Conservation (phyloP, 2,113 vertebrate species). For the Archocentrus centrarchus region DNA sequence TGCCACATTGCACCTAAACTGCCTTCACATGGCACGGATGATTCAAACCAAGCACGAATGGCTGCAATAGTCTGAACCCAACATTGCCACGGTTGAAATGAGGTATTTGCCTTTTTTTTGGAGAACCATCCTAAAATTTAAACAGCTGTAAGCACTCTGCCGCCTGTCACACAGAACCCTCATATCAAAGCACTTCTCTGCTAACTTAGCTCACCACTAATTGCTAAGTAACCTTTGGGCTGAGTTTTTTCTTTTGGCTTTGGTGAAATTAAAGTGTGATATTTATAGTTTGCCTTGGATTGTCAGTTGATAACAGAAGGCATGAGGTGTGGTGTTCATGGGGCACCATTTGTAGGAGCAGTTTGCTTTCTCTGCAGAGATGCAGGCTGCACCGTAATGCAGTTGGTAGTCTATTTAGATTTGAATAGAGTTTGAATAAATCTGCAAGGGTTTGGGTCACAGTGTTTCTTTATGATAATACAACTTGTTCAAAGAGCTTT, state of each 20-base stretch:
- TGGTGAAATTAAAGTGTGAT: conserved; percentile 60
- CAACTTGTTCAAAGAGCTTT: neutral
- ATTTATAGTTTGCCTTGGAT: conserved; percentile 65
- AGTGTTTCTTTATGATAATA: neutral
- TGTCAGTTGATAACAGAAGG: conserved; percentile 51
- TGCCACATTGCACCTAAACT: neutral
- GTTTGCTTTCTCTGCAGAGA: neutral
- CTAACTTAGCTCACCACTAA: conserved; percentile 68
- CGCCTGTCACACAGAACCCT: conserved; percentile 34
- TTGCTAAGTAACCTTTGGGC: conserved; percentile 50
- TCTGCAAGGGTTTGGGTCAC: conserved; percentile 27
- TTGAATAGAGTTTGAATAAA: conserved; percentile 69
- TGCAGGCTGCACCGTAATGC: neutral
- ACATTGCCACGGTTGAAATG: conserved; percentile 25
- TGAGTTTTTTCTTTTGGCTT: conserved; percentile 21
- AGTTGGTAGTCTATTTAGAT: conserved; percentile 17
- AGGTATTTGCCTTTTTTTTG: conserved; percentile 20
- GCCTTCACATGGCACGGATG: neutral
- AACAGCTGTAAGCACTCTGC: conserved; percentile 35
- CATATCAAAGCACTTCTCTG: conserved; percentile 41
- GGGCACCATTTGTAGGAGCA: neutral
- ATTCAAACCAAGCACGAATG: conserved; percentile 3
- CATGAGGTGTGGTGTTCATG: neutral
- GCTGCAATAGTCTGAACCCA: conserved; percentile 42
- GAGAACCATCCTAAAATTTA: conserved; percentile 19